These are phyloP conservation scores for Alauda arvensis DNA, from an alignment of 2,797 vertebrate species.

Conservation along the genomic window DNA sequence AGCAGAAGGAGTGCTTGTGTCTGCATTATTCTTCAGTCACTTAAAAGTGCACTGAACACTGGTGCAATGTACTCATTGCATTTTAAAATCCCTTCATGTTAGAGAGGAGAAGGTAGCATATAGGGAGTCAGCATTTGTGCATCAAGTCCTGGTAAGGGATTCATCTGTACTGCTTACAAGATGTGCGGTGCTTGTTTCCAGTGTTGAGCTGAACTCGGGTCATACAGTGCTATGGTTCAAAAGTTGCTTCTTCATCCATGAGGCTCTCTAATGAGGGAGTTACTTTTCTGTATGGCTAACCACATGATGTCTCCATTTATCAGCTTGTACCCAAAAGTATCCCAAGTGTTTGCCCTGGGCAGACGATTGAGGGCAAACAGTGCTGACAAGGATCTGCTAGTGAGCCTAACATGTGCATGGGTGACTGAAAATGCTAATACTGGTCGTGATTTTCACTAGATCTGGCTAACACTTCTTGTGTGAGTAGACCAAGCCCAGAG, in stretches of 20 bases:
- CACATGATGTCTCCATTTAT: neutral
- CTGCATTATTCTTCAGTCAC: neutral
- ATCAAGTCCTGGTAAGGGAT: neutral
- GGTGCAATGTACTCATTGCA: neutral
- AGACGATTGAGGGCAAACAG: neutral
- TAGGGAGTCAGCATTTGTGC: too few species aligned
- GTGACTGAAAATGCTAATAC: conserved; percentile 65
- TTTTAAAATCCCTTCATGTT: neutral
- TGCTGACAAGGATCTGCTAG: neutral
- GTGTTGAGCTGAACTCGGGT: neutral
- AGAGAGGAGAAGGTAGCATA: neutral
- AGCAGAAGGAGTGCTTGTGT: neutral
- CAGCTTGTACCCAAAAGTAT: neutral
- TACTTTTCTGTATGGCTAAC: neutral
- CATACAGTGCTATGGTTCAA: neutral
- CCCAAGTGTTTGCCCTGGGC: neutral
- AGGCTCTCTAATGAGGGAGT: neutral
- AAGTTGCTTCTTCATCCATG: neutral
- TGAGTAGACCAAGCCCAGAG: neutral
- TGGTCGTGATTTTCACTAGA: neutral
- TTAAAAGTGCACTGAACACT: neutral
- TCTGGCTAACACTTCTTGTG: neutral
- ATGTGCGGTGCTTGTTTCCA: neutral
- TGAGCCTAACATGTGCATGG: conserved; percentile 41
- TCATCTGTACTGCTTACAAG: neutral